Evolutionary conservation across 2,797 vertebrate genomes (phyloP).

Genomic region (Trachops cirrhosus): DNA sequence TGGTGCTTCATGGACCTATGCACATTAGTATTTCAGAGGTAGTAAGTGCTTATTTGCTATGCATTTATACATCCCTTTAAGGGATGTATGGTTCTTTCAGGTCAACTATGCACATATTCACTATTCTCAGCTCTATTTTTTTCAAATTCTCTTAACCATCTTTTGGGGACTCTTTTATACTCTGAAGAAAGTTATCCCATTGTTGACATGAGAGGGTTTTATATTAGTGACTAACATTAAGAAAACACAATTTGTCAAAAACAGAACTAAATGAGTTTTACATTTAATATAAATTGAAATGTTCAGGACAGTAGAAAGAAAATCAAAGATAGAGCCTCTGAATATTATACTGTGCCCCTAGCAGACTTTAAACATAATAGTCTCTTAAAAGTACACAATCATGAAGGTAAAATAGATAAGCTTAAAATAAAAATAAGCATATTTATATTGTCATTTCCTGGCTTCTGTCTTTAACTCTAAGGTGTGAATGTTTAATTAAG

Average conservation of each 20-base stretch:
- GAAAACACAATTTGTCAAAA: constrained; percentile 56
- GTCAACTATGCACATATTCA: neutral
- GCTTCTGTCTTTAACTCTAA: constrained; percentile 39
- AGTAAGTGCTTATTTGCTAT: neutral
- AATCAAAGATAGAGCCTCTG: constrained; percentile 49
- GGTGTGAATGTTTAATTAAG: constrained; percentile 45
- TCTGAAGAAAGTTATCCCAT: neutral
- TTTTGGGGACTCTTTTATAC: constrained; percentile 13
- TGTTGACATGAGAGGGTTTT: constrained; percentile 30
- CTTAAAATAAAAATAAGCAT: constrained; percentile 49
- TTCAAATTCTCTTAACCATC: neutral
- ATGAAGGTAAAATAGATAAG: constrained; percentile 40
- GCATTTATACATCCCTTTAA: too few species aligned
- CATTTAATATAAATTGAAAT: constrained; percentile 59
- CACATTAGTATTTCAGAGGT: neutral
- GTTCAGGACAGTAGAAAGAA: constrained; percentile 43
- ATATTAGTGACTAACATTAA: constrained; percentile 46
- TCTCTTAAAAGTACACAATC: constrained; percentile 46
- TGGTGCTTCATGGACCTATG: neutral
- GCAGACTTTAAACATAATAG: constrained; percentile 47
- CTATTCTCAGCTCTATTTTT: neutral
- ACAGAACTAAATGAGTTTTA: constrained; percentile 41
- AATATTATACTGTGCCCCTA: constrained; percentile 41
- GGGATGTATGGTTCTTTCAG: neutral
- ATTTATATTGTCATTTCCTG: constrained; percentile 15